Conservation (phyloP, 2,888 invertebrate genomes). For the Machimus atricapillus region DNA sequence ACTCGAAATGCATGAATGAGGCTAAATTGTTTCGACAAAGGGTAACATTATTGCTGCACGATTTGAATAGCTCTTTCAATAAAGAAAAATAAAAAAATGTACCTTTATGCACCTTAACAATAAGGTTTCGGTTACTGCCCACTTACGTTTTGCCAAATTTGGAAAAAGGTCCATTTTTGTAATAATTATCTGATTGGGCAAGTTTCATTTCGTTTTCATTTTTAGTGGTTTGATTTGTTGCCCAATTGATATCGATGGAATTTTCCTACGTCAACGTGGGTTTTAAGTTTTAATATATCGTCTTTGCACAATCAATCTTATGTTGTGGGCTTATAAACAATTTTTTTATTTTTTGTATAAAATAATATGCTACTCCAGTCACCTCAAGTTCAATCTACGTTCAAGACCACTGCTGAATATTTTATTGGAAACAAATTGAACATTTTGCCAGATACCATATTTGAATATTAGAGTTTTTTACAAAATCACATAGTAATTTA, state of each 20-base stretch:
- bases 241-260: not conserved
- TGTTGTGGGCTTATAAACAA: not conserved
- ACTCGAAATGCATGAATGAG: not conserved
- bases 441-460: too few relatives aligned
- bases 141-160: not conserved
- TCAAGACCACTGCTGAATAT: too few relatives aligned
- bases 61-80: not conserved
- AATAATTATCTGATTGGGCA: not conserved
- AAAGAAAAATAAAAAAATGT: not conserved
- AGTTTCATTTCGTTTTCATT: not conserved
- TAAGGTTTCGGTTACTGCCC: not conserved
- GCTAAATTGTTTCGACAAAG: not conserved
- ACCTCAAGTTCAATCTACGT: not conserved
- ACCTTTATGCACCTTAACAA: not conserved
- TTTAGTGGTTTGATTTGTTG: not conserved
- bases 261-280: not conserved
- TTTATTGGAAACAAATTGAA: too few relatives aligned
- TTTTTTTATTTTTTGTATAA: not conserved
- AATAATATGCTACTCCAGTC: not conserved
- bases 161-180: not conserved
- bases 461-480: too few relatives aligned
- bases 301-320: not conserved
- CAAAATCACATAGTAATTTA: too few relatives aligned
- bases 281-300: not conserved
- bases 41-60: not conserved